Conservation (phyloP, 2,113 vertebrate species). For the Chunga burmeisteri region DNA sequence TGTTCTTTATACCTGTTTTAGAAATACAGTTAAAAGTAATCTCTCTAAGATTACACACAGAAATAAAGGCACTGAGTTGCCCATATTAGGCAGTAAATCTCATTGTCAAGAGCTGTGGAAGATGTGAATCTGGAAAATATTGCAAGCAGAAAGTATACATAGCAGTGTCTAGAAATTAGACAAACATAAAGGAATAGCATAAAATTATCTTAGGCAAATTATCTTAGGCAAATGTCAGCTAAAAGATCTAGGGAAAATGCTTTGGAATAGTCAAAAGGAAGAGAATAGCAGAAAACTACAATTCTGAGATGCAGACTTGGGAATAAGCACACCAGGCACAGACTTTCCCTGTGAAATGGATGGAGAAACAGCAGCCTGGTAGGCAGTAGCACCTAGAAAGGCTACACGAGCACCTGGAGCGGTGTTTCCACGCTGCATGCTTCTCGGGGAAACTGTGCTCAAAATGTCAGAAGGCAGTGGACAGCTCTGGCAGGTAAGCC, state of each 20-base stretch:
- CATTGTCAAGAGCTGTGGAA: not conserved
- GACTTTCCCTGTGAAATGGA: not conserved
- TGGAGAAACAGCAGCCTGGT: not conserved
- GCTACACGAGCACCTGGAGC: not conserved
- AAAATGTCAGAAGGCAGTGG: not conserved
- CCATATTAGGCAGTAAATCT: not conserved
- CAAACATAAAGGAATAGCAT: not conserved
- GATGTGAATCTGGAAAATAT: not conserved
- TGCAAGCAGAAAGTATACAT: not conserved
- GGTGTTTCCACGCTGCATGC: accelerated
- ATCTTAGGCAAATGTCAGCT: not conserved
- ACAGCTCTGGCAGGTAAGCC: not conserved
- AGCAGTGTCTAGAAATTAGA: not conserved
- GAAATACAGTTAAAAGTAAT: not conserved
- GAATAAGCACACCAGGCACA: not conserved
- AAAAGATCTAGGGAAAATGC: not conserved
- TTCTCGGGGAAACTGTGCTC: not conserved
- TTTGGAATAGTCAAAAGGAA: not conserved
- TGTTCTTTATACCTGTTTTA: not conserved
- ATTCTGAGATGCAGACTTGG: not conserved
- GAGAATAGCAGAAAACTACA: not conserved
- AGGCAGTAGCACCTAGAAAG: not conserved
- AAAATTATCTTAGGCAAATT: not conserved
- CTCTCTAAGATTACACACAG: not conserved
- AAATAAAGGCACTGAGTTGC: not conserved